phyloP scores from a whole-genome alignment of 2,888 invertebrate species.

The Apodemia mormo region DNA sequence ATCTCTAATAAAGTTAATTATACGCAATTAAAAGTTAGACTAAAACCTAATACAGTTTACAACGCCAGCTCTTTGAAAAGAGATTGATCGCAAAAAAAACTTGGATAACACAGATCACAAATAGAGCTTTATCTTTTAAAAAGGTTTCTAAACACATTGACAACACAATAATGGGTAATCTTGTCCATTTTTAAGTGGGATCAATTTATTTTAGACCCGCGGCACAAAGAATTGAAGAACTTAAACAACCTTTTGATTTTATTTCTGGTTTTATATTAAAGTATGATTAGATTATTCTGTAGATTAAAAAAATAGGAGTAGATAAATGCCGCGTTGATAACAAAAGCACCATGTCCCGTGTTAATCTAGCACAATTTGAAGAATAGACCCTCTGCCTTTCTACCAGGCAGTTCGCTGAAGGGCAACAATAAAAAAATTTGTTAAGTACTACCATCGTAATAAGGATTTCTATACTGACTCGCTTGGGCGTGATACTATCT shows the following conservation, averaged over 20 bases:
- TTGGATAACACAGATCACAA: not conserved
- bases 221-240: not conserved
- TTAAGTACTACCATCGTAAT: no score
- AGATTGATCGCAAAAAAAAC: not conserved
- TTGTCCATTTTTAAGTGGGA: not conserved
- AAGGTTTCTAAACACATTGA: conserved; percentile 38
- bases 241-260: not conserved
- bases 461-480: no score
- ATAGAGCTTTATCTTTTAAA: conserved; percentile 32
- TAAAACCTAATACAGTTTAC: not conserved
- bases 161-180: not conserved
- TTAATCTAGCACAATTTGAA: no score
- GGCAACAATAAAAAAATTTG: no score
- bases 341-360: no score
- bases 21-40: not conserved
- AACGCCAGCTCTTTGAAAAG: not conserved
- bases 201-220: not conserved
- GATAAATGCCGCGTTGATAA: no score
- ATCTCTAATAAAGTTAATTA: no score
- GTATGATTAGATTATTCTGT: not conserved
- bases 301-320: no score
- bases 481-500: no score
- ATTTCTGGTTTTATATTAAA: not conserved
- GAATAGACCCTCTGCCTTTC: no score
- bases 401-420: no score